Percentiles rank a stretch among this genome's conserved stretches.
Evolutionary conservation across 2,797 vertebrate genomes (phyloP).

Genomic region (Mormyrops boulengeri): DNA sequence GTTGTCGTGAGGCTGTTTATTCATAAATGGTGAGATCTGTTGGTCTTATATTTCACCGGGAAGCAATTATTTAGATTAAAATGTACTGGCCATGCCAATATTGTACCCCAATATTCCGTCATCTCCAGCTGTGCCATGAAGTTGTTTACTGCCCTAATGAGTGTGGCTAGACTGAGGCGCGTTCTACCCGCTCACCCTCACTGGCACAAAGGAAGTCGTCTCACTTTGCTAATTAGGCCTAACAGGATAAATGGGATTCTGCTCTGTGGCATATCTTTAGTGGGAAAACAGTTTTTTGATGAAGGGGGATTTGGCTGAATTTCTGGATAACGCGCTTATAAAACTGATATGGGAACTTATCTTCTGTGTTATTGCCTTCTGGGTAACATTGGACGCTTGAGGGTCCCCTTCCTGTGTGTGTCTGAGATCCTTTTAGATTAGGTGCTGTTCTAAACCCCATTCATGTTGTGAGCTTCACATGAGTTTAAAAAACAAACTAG

Average conservation of each 20-base stretch:
- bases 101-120: not conserved
- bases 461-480: not conserved
- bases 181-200: not conserved
- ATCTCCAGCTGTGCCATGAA: not conserved
- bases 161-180: not conserved
- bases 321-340: not conserved
- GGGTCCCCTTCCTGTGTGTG: not conserved
- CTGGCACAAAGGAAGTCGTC: not conserved
- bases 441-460: not conserved
- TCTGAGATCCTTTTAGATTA: not conserved
- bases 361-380: not conserved
- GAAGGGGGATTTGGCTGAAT: not conserved
- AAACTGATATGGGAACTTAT: not conserved
- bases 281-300: not conserved
- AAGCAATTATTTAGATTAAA: conserved; percentile 1
- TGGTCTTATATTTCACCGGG: not conserved
- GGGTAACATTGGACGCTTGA: not conserved
- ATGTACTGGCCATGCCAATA: not conserved
- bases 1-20: not conserved
- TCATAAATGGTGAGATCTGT: not conserved
- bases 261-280: not conserved
- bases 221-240: not conserved
- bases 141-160: conserved; percentile 13
- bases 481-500: not conserved
- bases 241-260: not conserved